Conservation (phyloP, 2,797 vertebrate genomes). For the Galago senegalensis region DNA sequence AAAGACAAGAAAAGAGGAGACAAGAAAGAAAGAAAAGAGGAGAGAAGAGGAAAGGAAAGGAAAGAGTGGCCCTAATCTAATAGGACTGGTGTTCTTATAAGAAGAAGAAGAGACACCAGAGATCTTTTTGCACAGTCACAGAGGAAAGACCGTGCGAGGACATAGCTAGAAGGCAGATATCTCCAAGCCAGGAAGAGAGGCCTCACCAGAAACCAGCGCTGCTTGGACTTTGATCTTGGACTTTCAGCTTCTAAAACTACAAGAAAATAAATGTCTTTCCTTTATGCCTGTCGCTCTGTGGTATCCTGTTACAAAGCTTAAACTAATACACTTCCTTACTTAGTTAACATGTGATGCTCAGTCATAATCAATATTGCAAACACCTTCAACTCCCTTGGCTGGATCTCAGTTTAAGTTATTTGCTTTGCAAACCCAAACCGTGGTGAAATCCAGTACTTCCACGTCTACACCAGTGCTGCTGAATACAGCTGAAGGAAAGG, state of each 20-base stretch:
- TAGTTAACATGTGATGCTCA: not conserved
- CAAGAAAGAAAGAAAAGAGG: no score
- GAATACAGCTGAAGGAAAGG: not conserved
- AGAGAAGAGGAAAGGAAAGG: no score
- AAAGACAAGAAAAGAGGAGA: no score
- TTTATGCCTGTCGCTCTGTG: not conserved
- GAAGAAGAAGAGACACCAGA: not conserved
- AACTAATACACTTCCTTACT: not conserved
- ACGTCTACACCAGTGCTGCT: not conserved
- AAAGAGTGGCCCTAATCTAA: not conserved
- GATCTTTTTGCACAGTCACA: not conserved
- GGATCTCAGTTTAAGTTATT: not conserved
- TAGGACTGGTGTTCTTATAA: not conserved
- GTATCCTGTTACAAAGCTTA: not conserved
- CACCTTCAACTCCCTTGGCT: not conserved
- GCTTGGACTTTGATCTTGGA: not conserved
- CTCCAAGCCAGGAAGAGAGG: not conserved
- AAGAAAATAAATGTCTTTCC: not conserved
- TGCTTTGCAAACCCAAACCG: not conserved
- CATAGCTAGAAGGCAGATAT: not conserved
- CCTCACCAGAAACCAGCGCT: not conserved
- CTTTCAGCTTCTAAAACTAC: not conserved
- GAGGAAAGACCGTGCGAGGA: not conserved
- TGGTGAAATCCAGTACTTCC: not conserved
- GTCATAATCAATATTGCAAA: not conserved